Base-by-base conservation (phyloP, 1,140 invertebrate genomes). In the Drosophila watanabei region DNA sequence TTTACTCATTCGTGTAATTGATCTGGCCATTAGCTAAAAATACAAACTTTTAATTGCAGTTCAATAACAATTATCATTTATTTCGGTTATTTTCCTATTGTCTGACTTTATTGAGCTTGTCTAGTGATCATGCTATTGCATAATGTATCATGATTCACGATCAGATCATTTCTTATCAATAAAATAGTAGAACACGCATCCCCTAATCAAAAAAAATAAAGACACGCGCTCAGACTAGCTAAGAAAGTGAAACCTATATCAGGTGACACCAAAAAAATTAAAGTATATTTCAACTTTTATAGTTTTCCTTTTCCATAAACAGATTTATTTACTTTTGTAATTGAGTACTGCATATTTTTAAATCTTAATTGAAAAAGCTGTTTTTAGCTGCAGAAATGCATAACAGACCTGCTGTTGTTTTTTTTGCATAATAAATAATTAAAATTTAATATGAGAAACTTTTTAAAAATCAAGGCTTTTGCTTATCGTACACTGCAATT, bases 111-210 rank as follows among this genome's bases (percentile, higher is more conserved):
- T 28, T 33, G 24, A 24, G 32, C 14, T 39, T 43, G 28, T 20
- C 3, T 35, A 32, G 35, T 72, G 68, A 43, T 73, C 70, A 73
- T 72, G 68, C 68, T 10, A 51, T 72, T 73, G 54, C 45, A 60
- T 71, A 73, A 73, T 59, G 30, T 33, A 51, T 43, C 37, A 60
- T 51, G 45, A 35, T 33, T 73, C 16, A 49, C 6, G n/a, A 49
- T 43, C 68, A 73, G 45, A 49, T 73, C 66, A 60, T 35, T 73
- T 72, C 70, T 72, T 73, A 73, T 72, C 70, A 73, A n/a, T 20
- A 5, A 13, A 72, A 30, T 33, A 58, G 13, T 56, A 24, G 33
- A 37, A 41, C 28, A 57, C 51, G 69, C 69, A 57, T 71, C 37
- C 13, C 66, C 32, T 54, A 46, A 66, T 72, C 39, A 49, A 58